Base-by-base conservation (phyloP, 2,797 vertebrate genomes). In the Carduelis carduelis region DNA sequence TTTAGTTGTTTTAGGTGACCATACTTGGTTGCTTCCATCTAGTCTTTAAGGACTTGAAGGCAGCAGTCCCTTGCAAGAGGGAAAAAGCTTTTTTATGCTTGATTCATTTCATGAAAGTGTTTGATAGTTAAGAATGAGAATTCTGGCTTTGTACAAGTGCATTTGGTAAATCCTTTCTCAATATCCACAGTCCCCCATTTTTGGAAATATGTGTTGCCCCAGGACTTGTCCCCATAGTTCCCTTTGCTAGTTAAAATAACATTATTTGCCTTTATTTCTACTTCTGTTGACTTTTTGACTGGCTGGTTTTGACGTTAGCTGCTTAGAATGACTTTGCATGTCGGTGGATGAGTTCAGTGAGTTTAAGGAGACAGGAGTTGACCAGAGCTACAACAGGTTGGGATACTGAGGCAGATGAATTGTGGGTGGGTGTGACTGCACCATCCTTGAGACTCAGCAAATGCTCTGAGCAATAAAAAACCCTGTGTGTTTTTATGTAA, bases 181-280 rank as follows among this genome's bases (percentile, higher is more conserved):
- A 12, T 14, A 15, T 27, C 39, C 9, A 1, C 0, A 0, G 55
- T 30, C 37, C 6, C 11, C 8, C 27, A 4, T 18, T 90, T 83
- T 46, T 14, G 34, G 22, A 56, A 80, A 47, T 23, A 14, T 12
- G 0, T 18, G 2, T 71, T 22, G 13, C 12, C n/a, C 37, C 35
- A 63, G 32, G 60, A 16, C 44, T 23, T 74, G 16, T 35, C 44
- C 30, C 47, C 10, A 3, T 19, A n/a, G 9, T 49, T 71, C 27
- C 8, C 12, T 76, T 72, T 6, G 3, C 18, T 35, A 26, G 59
- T 49, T 90, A 32, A 88, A 59, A 53, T 35, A 4, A 14, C 0
- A 0, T 59, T 30, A 15, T 52, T 90, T 89, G 9, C 14, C 49
- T 75, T 71, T 56, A 5, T 72, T 75, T 83, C 28, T 60, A 21